A percentile compares a stretch with the other conserved stretches of the same genome.
Conservation (phyloP, 2,797 vertebrate genomes). For the Sebastes iracundus region DNA sequence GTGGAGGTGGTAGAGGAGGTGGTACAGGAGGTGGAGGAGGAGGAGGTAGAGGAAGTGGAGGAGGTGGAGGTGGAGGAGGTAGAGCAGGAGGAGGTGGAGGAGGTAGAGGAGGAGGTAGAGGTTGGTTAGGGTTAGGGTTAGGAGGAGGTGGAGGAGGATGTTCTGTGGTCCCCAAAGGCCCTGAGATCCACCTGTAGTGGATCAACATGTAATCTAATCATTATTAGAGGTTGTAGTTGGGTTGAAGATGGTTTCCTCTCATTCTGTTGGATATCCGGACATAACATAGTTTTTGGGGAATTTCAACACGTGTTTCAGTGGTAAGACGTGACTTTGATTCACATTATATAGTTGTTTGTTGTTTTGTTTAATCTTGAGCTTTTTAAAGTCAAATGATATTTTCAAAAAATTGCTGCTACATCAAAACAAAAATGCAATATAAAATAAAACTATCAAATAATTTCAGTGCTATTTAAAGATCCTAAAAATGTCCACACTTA, state of each 20-base stretch:
- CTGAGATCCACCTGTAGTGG: slow-evolving; percentile 56
- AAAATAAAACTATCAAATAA: background rate
- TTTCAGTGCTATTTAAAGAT: background rate
- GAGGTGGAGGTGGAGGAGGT: too few species aligned
- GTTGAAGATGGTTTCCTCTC: background rate
- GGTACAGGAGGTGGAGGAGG: too few species aligned
- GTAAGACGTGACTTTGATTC: background rate
- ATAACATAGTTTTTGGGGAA: background rate
- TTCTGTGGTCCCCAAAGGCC: slow-evolving; percentile 22
- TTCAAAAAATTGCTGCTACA: background rate
- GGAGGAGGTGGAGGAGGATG: background rate
- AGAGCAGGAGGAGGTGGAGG: too few species aligned
- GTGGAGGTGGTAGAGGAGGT: background rate
- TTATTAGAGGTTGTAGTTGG: background rate
- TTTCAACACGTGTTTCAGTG: background rate
- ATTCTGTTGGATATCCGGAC: background rate
- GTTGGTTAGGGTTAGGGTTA: too few species aligned
- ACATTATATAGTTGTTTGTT: background rate
- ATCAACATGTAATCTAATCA: slow-evolving; percentile 42
- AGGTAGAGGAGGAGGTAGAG: too few species aligned
- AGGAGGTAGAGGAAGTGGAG: too few species aligned
- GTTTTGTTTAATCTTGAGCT: background rate
- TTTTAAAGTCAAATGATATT: background rate
- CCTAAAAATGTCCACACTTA: background rate
- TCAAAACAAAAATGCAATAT: background rate